Base-by-base conservation (phyloP, 2,888 invertebrate genomes). In the Aricia artaxerxes region DNA sequence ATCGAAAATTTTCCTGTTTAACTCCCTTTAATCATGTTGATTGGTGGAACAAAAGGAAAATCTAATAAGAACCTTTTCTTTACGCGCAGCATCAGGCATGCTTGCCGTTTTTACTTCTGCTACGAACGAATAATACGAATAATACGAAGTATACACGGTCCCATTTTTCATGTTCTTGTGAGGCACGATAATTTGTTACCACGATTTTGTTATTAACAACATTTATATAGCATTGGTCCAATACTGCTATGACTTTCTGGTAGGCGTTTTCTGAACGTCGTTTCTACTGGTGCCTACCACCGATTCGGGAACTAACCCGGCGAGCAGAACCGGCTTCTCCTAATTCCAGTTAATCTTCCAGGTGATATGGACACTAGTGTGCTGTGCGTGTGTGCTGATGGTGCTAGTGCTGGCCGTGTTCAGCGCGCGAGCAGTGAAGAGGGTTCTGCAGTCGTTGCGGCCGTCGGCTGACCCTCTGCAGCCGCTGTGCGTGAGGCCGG, bases 311-410 rank as follows among this genome's bases (percentile, higher is more conserved):
- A 49, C 49, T 49, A 57, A 16, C 13, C 13, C 57, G 57, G 57
- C 4, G 57, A 13, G 16, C 4, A 16, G 4, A 57, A 57, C 57
- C 4, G 16, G 16, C 16, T 16, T 16, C 13, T 57, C 16, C 1
- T 57, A 53, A 57, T 16, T 9, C 31, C 9, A 4, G 9, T 2
- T 11, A 0, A 2, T 49, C 79, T 79, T n/a, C 2, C 82, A 93
- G 94, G 84, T 87, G 2, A 81, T 91, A 24, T 90, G 93, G 89
- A 90, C 90, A 4, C 83, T 86, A 0, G 84, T 92, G 31, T 91
- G 91, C 1, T 91, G 90, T 0, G 86, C 86, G 0, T 89, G 90
- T 83, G 86, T 89, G 3, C 81, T 91, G 11, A 85, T 84, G 0
- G 87, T 90, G 87, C 87, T 87, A 0, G 87, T 84, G 0, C 81